These are phyloP conservation scores for Caenorhabditis inopinata DNA, from an alignment of 1,140 invertebrate genomes.

Conservation along the genomic window DNA sequence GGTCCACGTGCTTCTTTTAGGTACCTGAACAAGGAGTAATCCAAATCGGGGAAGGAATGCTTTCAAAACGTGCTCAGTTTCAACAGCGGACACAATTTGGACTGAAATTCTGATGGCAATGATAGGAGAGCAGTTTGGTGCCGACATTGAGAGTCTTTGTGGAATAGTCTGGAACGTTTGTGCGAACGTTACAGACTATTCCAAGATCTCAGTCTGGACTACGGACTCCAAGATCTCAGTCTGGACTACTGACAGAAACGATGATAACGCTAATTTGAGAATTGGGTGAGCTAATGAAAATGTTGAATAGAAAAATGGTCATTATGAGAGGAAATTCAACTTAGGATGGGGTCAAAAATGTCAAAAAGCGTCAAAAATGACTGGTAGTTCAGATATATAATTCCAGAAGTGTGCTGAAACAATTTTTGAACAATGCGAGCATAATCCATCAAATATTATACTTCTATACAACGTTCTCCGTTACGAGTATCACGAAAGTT, in stretches of 20 bases:
- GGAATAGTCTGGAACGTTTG: constrained; percentile 93
- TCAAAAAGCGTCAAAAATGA: no score
- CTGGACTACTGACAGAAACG: constrained; percentile 84
- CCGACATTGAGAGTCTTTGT: constrained; percentile 83
- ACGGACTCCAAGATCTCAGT: constrained; percentile 77
- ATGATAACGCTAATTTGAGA: constrained; percentile 74
- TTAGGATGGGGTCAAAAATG: no score
- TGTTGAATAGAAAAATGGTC: no score
- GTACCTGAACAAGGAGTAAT: constrained; percentile 90
- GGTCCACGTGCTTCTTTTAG: constrained; percentile 71
- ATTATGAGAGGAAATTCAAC: no score
- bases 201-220: no score
- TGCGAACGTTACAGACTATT: no score
- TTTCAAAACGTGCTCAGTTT: constrained; percentile 75
- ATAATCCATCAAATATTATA: background rate
- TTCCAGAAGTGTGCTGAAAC: constrained; percentile 43
- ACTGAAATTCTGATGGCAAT: constrained; percentile 87
- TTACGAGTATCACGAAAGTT: constrained; percentile 51
- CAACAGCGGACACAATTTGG: constrained; percentile 88
- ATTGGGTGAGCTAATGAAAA: constrained; percentile 67
- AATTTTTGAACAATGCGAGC: constrained; percentile 32
- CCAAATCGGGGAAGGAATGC: constrained; percentile 86
- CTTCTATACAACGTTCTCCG: constrained; percentile 45
- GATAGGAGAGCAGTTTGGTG: constrained; percentile 92
- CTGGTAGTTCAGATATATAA: no score